Conservation (phyloP, 2,888 invertebrate genomes). For the Drosophila niveifrons region DNA sequence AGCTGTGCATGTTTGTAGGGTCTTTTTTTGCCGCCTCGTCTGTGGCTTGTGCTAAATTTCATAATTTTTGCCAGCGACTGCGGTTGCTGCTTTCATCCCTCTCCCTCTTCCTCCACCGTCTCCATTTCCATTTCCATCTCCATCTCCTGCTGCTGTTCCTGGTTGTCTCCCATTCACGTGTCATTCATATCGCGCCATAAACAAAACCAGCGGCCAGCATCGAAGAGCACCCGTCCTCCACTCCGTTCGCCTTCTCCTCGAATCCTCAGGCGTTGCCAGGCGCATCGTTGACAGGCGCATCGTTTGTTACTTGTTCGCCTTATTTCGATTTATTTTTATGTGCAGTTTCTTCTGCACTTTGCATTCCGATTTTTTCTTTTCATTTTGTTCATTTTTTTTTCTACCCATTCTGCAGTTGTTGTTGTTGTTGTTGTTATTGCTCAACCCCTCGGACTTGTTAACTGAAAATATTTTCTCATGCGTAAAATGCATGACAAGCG, state of each 20-base stretch:
- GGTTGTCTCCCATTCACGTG: conserved; percentile 70
- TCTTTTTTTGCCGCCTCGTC: conserved; percentile 28
- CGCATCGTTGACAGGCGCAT: conserved; percentile 65
- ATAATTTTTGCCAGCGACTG: conserved; percentile 64
- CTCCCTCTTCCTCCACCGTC: conserved; percentile 7
- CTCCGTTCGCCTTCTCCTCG: not conserved
- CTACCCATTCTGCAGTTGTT: conserved; percentile 13
- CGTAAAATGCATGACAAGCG: conserved; percentile 76
- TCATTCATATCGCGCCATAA: conserved; percentile 78
- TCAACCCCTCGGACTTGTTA: conserved; percentile 69
- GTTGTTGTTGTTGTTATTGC: conserved; percentile 22
- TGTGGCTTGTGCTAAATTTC: conserved; percentile 79
- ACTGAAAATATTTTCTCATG: conserved; percentile 79
- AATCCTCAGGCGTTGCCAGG: conserved; percentile 15
- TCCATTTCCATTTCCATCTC: not conserved
- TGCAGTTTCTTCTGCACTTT: conserved; percentile 57
- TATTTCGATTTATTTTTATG: conserved; percentile 79
- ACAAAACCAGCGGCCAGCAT: conserved; percentile 59
- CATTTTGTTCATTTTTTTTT: conserved; percentile 6
- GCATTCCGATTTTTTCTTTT: conserved; percentile 42
- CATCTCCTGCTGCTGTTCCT: conserved; percentile 24
- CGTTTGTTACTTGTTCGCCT: conserved; percentile 66
- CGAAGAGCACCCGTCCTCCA: not conserved
- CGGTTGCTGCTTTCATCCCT: conserved; percentile 1
- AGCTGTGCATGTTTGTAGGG: conserved; percentile 38